Evolutionary conservation across 2,888 invertebrate genomes (phyloP), one percentile per base, ranked within the genome.

Genomic region (Eupithecia insigniata): DNA sequence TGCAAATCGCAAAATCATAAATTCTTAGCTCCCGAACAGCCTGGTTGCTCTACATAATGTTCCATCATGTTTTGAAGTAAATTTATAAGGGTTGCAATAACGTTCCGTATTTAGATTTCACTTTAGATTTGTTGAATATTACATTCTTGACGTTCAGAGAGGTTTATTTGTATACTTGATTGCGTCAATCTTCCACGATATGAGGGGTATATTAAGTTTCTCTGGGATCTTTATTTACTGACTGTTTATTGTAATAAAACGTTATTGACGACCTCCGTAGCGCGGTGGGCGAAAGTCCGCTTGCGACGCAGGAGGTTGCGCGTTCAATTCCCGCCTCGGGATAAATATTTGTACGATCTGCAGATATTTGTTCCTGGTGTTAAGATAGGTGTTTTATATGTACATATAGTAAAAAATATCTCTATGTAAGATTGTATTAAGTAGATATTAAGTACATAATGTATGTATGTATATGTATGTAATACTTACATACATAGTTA

Each of bases 21-120:
- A 55, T 55, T 26, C 26, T 26, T 26, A 12, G 26, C 26, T 14
- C 14, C 14, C 26, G 55, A 55, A 55, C 14, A 55, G 26, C 55
- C 55, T 55, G 58, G 28, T 58, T 18, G 18, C 30, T 60, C 30
- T 18, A 30, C 7, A 60, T 30, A 26, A 55, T 55, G 55, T 55
- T 60, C 60, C 60, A 78, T 80, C 73, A 77, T 73, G 75, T 71
- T 60, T 68, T 69, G 66, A 68, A 71, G 69, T 74, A 65, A 78
- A 76, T 78, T 79, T 79, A 78, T 76, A 77, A 77, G 76, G 72
- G 76, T 76, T 74, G 77, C 77, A 72, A 77, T 77, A 75, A 75
- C 73, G 69, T 76, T 68, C 60, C 68, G 75, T 74, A 73, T 76
- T 75, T 76, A 73, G 79, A 79, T 79, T 76, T 78, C 76, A 62